These are phyloP conservation scores for Drosophila kepulauana DNA, from an alignment of 1,140 invertebrate genomes.

Conservation along the genomic window DNA sequence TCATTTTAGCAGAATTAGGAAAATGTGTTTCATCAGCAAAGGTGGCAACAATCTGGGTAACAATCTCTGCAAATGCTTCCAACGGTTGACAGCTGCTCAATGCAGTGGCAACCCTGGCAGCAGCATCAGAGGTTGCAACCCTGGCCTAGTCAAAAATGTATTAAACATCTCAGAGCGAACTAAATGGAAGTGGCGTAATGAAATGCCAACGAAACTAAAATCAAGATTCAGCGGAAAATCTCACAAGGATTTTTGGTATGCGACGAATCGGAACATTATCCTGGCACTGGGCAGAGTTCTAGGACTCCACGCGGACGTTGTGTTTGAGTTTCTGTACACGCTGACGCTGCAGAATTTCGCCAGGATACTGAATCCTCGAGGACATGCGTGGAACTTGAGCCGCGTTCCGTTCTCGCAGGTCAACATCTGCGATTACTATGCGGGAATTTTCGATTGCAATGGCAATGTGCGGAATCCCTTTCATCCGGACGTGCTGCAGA, in stretches of 20 bases:
- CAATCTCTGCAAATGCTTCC: constrained; percentile 3
- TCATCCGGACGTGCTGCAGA: constrained; percentile 9
- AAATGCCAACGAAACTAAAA: not conserved
- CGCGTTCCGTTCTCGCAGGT: constrained; percentile 26
- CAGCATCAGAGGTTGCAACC: too few relatives aligned
- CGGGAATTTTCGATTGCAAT: constrained; percentile 40
- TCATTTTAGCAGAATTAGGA: constrained; percentile 9
- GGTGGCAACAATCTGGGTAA: not conserved
- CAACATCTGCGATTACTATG: constrained; percentile 25
- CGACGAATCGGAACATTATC: constrained; percentile 23
- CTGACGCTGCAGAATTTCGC: constrained; percentile 55
- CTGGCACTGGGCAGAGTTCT: constrained; percentile 1
- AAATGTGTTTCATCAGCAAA: constrained; percentile 5
- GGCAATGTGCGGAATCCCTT: constrained; percentile 44
- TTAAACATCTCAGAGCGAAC: not conserved
- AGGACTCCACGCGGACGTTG: not conserved
- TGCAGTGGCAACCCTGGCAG: not conserved
- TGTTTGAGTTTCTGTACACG: constrained; percentile 46
- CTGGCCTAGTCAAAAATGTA: too few relatives aligned
- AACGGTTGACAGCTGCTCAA: not conserved
- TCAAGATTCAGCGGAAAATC: not conserved
- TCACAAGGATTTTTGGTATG: constrained; percentile 30
- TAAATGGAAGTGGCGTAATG: not conserved
- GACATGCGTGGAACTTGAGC: not conserved
- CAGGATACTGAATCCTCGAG: constrained; percentile 20